phyloP scores from a whole-genome alignment of 2,888 invertebrate genomes.

The Cataglyphis rosenhaueri region DNA sequence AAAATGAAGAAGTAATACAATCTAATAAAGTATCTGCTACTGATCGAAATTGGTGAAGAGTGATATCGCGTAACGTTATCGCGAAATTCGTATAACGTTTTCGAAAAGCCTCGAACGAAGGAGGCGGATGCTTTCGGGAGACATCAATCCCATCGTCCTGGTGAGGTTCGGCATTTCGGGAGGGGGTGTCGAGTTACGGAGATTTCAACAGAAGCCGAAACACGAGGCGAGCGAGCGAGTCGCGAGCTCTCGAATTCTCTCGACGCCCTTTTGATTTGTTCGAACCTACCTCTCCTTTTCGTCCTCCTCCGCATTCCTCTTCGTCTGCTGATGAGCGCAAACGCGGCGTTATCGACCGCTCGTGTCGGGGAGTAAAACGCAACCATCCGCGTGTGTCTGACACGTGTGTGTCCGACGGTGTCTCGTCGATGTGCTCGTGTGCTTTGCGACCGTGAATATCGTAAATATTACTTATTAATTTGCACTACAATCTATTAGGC shows the following conservation, averaged over 20 bases:
- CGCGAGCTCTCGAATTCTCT: conserved; percentile 42
- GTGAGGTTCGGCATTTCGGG: conserved; percentile 72
- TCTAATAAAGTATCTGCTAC: background rate
- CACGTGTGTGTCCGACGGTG: conserved; percentile 25
- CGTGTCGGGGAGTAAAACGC: conserved; percentile 41
- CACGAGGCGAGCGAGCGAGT: conserved; percentile 43
- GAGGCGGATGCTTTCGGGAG: conserved; percentile 66
- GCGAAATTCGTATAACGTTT: background rate
- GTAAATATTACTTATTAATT: conserved; percentile 21
- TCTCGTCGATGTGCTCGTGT: conserved; percentile 4
- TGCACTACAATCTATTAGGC: conserved; percentile 1
- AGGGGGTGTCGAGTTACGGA: conserved; percentile 83
- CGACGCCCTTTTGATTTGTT: conserved; percentile 4
- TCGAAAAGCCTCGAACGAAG: background rate
- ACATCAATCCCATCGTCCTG: conserved; percentile 81
- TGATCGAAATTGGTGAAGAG: background rate
- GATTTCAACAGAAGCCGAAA: conserved; percentile 83
- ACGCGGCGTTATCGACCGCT: conserved; percentile 83
- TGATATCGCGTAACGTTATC: background rate
- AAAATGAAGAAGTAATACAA: background rate
- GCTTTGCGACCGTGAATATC: background rate
- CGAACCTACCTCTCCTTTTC: background rate
- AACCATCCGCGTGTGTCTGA: conserved; percentile 28
- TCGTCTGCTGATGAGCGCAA: conserved; percentile 79
- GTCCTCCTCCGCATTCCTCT: background rate